Evolutionary conservation across 2,113 vertebrate species (phyloP), one percentile per base, ranked within the genome.

Genomic region (Oryzias javanicus): DNA sequence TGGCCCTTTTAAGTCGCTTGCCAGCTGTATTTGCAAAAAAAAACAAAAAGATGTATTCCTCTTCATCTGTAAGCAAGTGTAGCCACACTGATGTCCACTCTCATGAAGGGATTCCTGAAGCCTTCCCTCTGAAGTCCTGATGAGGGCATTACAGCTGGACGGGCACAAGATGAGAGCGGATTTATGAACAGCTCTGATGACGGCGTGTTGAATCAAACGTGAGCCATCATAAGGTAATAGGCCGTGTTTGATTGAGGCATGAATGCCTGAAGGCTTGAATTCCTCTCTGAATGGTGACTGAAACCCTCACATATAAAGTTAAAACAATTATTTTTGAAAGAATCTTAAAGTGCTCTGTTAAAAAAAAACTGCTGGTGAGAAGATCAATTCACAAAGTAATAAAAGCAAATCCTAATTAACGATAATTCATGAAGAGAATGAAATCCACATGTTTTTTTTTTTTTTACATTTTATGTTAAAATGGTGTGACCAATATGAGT

Each of bases 21-120:
- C 89, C 88, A 90, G 89, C 89, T 89, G 86, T 88, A 82, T 90
- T 90, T 83, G 71, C 71, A 74, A 80, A 86, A 85, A 72, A 83
- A 80, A 27, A 72, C n/a, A 78, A 59, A 47, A 47, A 13, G 19
- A 35, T 74, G 79, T 80, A 72, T 64, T 90, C 83, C 82, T 88
- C 79, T 84, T 89, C 85, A 74, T 89, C 78, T 81, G 22, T 70
- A 81, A 76, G 78, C 76, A 75, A 76, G 84, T 60, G 65, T 60
- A 67, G 76, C 66, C 53, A 74, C 55, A 72, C 50, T 60, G 68
- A 82, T 64, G 55, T 82, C 78, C 66, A 65, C 74, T 83, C 67
- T 73, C 72, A 70, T 82, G 74, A 78, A 60, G 58, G 67, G 50
- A 58, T 44, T 24, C 55, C 64, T 50, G 56, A 83, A 78, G 74